A percentile compares a stretch with the other conserved stretches of the same genome.
phyloP scores from a whole-genome alignment of 2,797 vertebrate genomes.

The Podargus strigoides region DNA sequence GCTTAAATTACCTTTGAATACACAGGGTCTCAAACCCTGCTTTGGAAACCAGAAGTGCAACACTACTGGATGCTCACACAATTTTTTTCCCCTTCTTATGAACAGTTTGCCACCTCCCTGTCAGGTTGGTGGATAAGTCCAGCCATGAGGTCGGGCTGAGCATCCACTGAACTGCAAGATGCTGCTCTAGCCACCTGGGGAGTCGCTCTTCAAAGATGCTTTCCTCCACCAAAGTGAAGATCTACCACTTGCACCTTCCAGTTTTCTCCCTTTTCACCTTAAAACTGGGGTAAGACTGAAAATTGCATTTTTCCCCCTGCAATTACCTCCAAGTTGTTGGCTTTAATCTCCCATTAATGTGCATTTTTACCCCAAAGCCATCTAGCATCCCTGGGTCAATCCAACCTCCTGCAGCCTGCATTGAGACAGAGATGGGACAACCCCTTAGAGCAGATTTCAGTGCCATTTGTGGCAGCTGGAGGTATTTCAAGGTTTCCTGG shows the following conservation, averaged over 20 bases:
- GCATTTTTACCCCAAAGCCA: background rate
- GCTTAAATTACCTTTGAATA: background rate
- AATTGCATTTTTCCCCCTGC: background rate
- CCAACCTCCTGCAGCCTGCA: accelerated
- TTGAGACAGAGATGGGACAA: background rate
- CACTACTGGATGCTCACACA: accelerated
- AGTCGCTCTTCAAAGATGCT: background rate
- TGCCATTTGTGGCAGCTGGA: background rate
- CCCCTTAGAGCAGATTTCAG: accelerated
- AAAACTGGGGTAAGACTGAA: background rate
- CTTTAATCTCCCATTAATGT: too few relatives aligned
- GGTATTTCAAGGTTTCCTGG: background rate
- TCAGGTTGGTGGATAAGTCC: background rate
- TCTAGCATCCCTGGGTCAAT: background rate
- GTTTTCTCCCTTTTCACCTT: background rate
- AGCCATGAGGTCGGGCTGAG: background rate
- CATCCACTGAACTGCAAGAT: background rate
- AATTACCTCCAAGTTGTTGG: background rate
- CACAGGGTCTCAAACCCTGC: accelerated
- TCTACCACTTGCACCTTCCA: background rate
- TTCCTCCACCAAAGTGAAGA: background rate
- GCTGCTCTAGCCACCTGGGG: too few relatives aligned
- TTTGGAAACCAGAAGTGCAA: background rate
- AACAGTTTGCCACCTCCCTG: background rate
- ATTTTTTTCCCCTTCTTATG: background rate